phyloP scores from a whole-genome alignment of 2,888 invertebrate genomes.

The Cryptocheilus praepositus region DNA sequence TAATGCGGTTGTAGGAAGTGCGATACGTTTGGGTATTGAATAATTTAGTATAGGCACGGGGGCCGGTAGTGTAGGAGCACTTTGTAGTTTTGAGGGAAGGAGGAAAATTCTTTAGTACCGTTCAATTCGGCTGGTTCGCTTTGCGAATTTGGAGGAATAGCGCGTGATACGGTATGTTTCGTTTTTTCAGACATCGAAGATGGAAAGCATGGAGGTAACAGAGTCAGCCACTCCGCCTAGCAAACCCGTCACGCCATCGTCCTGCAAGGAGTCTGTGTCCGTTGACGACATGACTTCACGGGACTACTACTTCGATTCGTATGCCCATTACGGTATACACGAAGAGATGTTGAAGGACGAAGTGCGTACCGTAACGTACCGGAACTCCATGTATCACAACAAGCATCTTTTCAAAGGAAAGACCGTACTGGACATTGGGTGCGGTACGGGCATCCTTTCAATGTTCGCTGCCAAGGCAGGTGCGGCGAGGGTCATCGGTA shows the following conservation, averaged over 20 bases:
- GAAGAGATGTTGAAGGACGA: conserved; percentile 99
- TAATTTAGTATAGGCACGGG: too few species aligned
- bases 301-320: conserved; percentile 99
- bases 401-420: conserved; percentile 96
- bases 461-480: conserved; percentile 99
- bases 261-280: conserved; percentile 76
- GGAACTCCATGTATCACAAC: conserved; percentile 99
- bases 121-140: too few species aligned
- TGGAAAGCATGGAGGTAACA: conserved; percentile 78
- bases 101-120: too few species aligned
- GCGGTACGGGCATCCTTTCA: conserved; percentile 98
- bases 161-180: too few species aligned
- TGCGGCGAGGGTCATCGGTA: conserved; percentile 94
- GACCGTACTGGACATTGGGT: conserved; percentile 97
- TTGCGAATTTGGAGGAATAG: too few species aligned
- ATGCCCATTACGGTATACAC: conserved; percentile 99
- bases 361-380: conserved; percentile 97
- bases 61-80: too few species aligned
- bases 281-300: conserved; percentile 99
- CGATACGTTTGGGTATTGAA: too few species aligned
- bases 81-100: too few species aligned
- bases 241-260: conserved; percentile 8
- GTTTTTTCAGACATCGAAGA: conserved; percentile 67
- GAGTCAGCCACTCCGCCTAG: conserved; percentile 61
- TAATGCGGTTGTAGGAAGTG: too few species aligned